Evolutionary conservation across 2,113 vertebrate genomes (phyloP).

Genomic region (Lates calcarifer): DNA sequence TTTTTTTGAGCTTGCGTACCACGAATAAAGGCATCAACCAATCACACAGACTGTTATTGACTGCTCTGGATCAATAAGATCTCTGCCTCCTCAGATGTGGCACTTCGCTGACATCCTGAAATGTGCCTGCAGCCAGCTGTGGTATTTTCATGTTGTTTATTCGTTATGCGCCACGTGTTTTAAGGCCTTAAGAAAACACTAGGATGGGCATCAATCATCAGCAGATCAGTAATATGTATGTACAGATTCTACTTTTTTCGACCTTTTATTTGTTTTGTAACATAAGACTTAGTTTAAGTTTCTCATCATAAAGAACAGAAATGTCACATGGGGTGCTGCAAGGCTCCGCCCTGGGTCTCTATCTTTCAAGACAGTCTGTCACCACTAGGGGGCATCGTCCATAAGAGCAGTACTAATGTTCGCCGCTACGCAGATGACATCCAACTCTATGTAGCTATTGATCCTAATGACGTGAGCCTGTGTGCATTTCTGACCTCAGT

Average conservation of each 20-base stretch:
- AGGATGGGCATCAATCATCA: background rate
- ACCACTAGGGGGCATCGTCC: background rate
- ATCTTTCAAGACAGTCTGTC: background rate
- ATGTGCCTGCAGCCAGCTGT: no score
- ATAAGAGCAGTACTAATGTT: background rate
- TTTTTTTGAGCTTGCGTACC: no score
- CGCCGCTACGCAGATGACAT: slow-evolving; percentile 32
- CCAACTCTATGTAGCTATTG: background rate
- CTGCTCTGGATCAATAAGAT: no score
- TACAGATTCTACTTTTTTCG: background rate
- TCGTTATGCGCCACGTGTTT: no score
- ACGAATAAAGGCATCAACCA: no score
- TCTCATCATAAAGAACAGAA: background rate
- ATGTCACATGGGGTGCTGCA: background rate
- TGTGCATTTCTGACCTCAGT: background rate
- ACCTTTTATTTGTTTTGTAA: background rate
- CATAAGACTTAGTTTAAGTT: background rate
- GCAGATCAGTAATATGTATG: background rate
- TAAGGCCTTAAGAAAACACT: background rate
- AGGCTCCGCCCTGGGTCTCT: background rate
- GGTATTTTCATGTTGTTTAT: no score
- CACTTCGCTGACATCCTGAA: no score
- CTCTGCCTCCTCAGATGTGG: no score
- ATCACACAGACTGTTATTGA: no score
- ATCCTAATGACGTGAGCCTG: background rate